Base-by-base conservation (phyloP, 2,888 invertebrate genomes). In the Volucella bombylans region DNA sequence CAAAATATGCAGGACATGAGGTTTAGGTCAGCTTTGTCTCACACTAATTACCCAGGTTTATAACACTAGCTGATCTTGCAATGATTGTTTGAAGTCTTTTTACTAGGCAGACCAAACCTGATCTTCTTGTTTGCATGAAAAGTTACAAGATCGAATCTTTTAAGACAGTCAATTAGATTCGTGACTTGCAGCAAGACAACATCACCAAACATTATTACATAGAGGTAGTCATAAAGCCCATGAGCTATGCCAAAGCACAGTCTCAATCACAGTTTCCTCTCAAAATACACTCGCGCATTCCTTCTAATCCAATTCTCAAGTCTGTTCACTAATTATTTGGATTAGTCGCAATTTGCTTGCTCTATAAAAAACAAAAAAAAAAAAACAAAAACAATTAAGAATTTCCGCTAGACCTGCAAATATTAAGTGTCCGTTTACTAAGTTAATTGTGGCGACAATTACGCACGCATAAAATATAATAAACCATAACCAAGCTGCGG, bases 401-500 rank as follows among this genome's bases (percentile, higher is more conserved):
- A 61, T 80, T 83, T 83, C 83, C 80, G 71, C 62, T 61, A 15
- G 49, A 71, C 12, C 45, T 31, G 31, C 41, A 45, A 49, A 54
- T n/a, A 11, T 54, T 15, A 14, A 18, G 61, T 18, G 18, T 64
- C 57, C 61, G 54, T 57, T 69, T 65, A 65, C 69, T 23, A 23
- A 23, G 18, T 23, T 45, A 73, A 64, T 64, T 73, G 62, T 71
- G 38, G 1, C 73, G 72, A 61, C 61, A 31, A 67, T 61, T 82
- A 50, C 68, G 54, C 83, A 83, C 74, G 69, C 83, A 79, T 62
- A 50, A 62, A 31, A 31, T 31, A 6, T 18, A 55, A 62, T 49
- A 15, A 23, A 57, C 10, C 31, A 11, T 6, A 31, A 15, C 15
- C 12, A 39, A 54, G 45, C 12, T 41, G 39, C 43, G 31, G 45